Base-by-base conservation (phyloP, 1,140 invertebrate species). In the Lucilia cuprina region DNA sequence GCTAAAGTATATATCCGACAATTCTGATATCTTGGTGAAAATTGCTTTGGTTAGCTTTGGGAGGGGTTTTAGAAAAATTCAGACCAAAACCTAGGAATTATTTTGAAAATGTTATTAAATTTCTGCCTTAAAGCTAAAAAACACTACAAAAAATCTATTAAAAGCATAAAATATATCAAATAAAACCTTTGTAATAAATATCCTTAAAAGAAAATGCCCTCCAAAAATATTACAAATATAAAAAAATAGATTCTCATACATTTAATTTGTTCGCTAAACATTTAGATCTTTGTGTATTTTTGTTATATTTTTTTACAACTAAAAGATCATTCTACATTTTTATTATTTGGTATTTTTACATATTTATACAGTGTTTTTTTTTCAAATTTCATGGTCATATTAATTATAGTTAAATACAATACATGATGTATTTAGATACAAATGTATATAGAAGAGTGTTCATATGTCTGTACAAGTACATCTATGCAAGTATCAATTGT, bases 371-470 rank as follows among this genome's bases (percentile, higher is more conserved):
- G n/a, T 21, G 65, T 10, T 70, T 19, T 19, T n/a, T 70, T 70
- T 70, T 19, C n/a, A 70, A 21, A 70, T 70, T 70, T 70, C 65
- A 70, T 70, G 65, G 65, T 70, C 65, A 70, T 21, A 70, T 70
- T 70, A 70, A 70, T 70, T 70, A 70, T 70, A 21, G 19, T 70
- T 70, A 21, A 70, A 70, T 70, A 70, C 65, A 70, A 70, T 70
- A 17, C 50, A 70, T 70, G 65, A 21, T 25, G 65, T 21, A 70
- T 60, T 4, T n/a, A 60, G 55, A 12, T 60, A 60, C n/a, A n/a
- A n/a, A 14, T 60, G 14, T 60, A 17, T 14, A 0, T 17, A 60
- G 55, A 60, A 30, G 25, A 30, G 25, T 30, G 25, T 30, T 30
- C 25, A 30, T 30, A 30, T 30, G 25, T 30, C 1, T 30, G 25